phyloP scores from a whole-genome alignment of 2,888 invertebrate genomes.

The Exocentrus adspersus region DNA sequence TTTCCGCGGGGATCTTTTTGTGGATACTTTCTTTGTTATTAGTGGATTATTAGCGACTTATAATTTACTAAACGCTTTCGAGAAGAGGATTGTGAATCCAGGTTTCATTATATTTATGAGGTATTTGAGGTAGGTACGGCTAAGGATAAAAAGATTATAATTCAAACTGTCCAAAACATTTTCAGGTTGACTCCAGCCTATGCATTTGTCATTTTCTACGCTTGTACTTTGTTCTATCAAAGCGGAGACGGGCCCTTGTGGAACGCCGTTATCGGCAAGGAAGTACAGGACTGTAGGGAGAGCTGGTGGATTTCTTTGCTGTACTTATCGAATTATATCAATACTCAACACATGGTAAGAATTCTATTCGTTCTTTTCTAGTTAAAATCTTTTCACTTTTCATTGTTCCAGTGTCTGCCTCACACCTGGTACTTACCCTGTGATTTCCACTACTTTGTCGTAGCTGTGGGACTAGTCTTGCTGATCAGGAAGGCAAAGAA shows the following conservation, averaged over 20 bases:
- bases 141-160: neutral
- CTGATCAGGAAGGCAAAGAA: conserved; percentile 62
- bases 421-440: conserved; percentile 77
- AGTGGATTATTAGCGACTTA: conserved; percentile 70
- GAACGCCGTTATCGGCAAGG: conserved; percentile 64
- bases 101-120: conserved; percentile 66
- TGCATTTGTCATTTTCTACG: conserved; percentile 68
- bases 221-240: conserved; percentile 66
- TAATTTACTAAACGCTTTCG: conserved; percentile 61
- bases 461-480: conserved; percentile 65
- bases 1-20: conserved; percentile 71
- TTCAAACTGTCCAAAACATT: too few relatives aligned
- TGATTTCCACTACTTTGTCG: conserved; percentile 74
- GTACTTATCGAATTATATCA: conserved; percentile 70
- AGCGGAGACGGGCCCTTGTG: conserved; percentile 71
- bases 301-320: conserved; percentile 73
- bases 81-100: conserved; percentile 63
- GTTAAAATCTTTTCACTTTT: neutral
- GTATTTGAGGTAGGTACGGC: conserved; percentile 69
- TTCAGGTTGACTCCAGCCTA: conserved; percentile 64
- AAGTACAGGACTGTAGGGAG: conserved; percentile 66
- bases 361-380: neutral
- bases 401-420: conserved; percentile 69
- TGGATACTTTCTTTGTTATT: conserved; percentile 72
- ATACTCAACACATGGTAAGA: conserved; percentile 67